Conservation (phyloP, 2,888 invertebrate genomes). For the Chymomyza fuscimana region DNA sequence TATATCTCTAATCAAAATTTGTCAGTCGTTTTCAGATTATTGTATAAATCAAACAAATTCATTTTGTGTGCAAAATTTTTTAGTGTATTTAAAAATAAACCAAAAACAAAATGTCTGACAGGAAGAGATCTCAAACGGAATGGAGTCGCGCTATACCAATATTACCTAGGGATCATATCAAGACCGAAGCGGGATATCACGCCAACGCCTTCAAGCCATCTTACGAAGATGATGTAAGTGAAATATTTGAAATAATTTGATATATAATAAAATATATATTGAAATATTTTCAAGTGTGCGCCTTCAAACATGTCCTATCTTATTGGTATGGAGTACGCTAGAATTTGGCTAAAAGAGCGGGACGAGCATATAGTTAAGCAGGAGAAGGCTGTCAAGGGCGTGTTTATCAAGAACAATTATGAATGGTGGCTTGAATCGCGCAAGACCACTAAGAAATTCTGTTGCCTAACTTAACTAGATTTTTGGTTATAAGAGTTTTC, state of each 20-base stretch:
- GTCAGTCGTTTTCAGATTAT: too few species aligned
- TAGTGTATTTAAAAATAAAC: not conserved
- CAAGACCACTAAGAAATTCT: conserved; percentile 49
- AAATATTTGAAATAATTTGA: not conserved
- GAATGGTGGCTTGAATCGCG: too few species aligned
- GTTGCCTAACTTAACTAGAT: conserved; percentile 22
- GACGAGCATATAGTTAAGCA: conserved; percentile 35
- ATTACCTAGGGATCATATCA: conserved; percentile 60
- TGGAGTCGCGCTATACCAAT: conserved; percentile 53
- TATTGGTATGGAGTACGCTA: conserved; percentile 58
- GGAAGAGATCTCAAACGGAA: conserved; percentile 33
- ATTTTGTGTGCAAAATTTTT: not conserved
- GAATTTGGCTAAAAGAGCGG: conserved; percentile 62
- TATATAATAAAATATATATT: not conserved
- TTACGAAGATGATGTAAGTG: conserved; percentile 53
- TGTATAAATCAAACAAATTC: too few species aligned
- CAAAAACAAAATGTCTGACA: conserved; percentile 7
- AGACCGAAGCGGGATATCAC: conserved; percentile 46
- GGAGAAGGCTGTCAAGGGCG: conserved; percentile 31
- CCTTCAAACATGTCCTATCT: conserved; percentile 49
- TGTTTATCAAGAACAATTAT: conserved; percentile 62
- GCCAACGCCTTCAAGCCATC: conserved; percentile 50
- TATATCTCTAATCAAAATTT: not conserved
- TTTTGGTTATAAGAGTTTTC: not conserved
- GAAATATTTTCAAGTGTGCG: conserved; percentile 26